These are phyloP conservation scores for Hetaerina titia DNA, from an alignment of 2,888 invertebrate genomes.

Conservation along the genomic window DNA sequence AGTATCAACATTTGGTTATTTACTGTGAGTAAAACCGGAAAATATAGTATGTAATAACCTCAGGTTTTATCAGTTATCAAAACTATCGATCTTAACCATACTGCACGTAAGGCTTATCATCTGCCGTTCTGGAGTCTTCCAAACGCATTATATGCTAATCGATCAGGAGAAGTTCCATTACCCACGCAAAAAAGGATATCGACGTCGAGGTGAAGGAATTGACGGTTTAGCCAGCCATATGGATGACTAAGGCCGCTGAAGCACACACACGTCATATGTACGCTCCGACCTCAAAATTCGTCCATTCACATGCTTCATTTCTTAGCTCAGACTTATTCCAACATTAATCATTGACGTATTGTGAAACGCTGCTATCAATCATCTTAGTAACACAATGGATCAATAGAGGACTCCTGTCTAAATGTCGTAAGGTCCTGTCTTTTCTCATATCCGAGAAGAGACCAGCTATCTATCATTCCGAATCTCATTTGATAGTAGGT, in stretches of 20 bases:
- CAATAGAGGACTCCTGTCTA: constrained; percentile 16
- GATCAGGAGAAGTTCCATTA: background rate
- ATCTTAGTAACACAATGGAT: constrained; percentile 44
- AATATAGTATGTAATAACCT: background rate
- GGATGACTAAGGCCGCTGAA: background rate
- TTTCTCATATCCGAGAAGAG: background rate
- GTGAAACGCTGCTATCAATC: constrained; percentile 40
- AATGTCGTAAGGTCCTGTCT: constrained; percentile 22
- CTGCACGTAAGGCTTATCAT: background rate
- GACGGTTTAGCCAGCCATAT: background rate
- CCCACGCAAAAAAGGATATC: background rate
- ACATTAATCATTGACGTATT: constrained; percentile 64
- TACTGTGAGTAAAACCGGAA: too few species aligned
- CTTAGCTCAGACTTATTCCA: constrained; percentile 25
- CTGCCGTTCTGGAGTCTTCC: background rate
- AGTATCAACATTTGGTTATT: too few species aligned
- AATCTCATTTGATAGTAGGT: constrained; percentile 13
- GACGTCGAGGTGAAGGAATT: background rate
- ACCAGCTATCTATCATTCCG: constrained; percentile 42
- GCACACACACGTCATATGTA: background rate
- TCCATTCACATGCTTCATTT: constrained; percentile 17
- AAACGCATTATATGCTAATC: background rate
- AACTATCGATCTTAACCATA: background rate
- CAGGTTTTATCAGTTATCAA: background rate
- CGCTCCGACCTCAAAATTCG: background rate